Evolutionary conservation across 2,888 invertebrate species (phyloP).

Genomic region (Caenorhabditis panamensis): DNA sequence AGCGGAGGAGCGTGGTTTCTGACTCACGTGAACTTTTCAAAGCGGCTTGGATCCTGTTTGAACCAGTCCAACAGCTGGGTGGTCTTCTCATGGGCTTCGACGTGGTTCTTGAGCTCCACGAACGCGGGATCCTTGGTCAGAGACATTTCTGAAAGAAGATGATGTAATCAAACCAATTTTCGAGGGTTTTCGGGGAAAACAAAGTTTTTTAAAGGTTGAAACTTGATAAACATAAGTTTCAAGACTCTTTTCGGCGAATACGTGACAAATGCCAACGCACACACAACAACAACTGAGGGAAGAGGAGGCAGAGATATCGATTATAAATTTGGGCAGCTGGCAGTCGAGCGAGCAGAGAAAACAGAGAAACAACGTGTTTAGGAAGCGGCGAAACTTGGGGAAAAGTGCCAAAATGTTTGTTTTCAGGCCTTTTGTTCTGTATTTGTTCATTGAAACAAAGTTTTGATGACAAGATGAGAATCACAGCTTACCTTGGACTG

Average conservation of each 20-base stretch:
- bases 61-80: conserved; percentile 91
- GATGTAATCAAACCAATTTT: conserved; percentile 3
- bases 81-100: conserved; percentile 85
- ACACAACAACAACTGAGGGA: conserved; percentile 10
- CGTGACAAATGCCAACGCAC: conserved; percentile 50
- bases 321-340: conserved; percentile 1
- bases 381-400: background rate
- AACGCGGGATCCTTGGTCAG: conserved; percentile 83
- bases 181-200: too few species aligned
- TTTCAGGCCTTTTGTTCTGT: background rate
- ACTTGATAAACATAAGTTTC: conserved; percentile 14
- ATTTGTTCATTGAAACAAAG: background rate
- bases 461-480: conserved; percentile 19
- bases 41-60: conserved; percentile 88
- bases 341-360: conserved; percentile 29
- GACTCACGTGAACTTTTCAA: conserved; percentile 90
- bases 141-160: conserved; percentile 51
- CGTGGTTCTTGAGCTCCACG: conserved; percentile 88
- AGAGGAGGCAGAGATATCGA: conserved; percentile 12
- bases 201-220: background rate
- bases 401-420: conserved; percentile 15
- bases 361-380: conserved; percentile 2
- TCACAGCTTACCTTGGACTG: conserved; percentile 15
- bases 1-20: background rate
- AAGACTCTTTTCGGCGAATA: conserved; percentile 12